Base-by-base conservation (phyloP, 1,140 invertebrate genomes). In the Propsilocerus akamusi region DNA sequence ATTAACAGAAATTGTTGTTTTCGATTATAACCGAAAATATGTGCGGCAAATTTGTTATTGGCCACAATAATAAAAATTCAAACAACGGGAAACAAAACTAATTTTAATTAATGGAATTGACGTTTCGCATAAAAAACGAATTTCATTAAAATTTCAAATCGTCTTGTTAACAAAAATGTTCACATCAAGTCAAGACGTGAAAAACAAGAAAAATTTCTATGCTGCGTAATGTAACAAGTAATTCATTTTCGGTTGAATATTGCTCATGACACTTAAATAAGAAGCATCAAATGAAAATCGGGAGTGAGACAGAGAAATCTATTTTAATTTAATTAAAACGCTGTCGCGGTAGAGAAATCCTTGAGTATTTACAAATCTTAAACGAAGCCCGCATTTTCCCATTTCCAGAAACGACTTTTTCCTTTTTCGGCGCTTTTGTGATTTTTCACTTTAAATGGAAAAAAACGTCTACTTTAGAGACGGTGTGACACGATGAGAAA, bases 301-400 rank as follows among this genome's bases (percentile, higher is more conserved):
- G 17, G 22, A 41, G 14, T 12, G 28, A 30, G 14, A n/a, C 10
- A 30, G 14, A 30, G 14, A 20, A n/a, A 17, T 20, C 17, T 20
- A 20, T 41, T 41, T 41, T 41, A 41, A 41, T 41, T 41, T 41
- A 41, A 41, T 41, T 41, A 41, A 41, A 41, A 41, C 22, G 17
- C 34, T 41, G 34, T 41, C 34, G 17, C 34, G 22, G 14, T n/a
- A 20, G 22, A 14, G 14, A 41, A 41, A 20, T 17, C 22, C 34
- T 37, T 37, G 14, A n/a, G n/a, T n/a, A n/a, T n/a, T n/a, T n/a
- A n/a, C n/a, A n/a, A n/a, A n/a, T 17, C 14, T 37, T 37, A 12
- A 17, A 20, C 10, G 10, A 30, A 30, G 28, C 28, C 28, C 28
- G 28, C 28, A 30, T 30, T 30, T 30, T 30, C n/a, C 28, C 28